Evolutionary conservation across 2,113 vertebrate genomes (phyloP).

Genomic region (Globicephala melas): DNA sequence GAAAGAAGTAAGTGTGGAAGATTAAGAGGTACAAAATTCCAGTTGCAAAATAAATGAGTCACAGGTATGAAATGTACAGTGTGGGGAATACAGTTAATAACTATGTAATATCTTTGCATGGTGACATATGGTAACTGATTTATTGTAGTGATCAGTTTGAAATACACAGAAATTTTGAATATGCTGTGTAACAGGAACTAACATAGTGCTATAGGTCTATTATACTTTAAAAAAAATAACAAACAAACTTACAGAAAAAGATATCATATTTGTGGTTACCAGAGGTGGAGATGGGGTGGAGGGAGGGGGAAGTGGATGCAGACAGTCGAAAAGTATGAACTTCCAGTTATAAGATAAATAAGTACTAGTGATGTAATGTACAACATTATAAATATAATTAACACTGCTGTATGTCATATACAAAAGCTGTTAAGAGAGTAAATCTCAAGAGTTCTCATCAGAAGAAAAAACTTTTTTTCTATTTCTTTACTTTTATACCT

Average conservation of each 20-base stretch:
- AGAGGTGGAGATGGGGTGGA: background rate
- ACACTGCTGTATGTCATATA: background rate
- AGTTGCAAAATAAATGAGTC: background rate
- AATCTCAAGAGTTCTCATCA: background rate
- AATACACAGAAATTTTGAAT: background rate
- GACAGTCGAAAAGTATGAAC: background rate
- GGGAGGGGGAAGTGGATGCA: background rate
- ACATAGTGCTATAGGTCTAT: background rate
- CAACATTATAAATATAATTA: background rate
- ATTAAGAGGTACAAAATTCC: background rate
- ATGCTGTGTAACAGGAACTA: background rate
- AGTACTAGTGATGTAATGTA: background rate
- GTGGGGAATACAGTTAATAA: background rate
- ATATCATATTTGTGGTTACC: background rate
- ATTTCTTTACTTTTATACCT: background rate
- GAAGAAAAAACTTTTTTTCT: background rate
- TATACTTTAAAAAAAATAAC: background rate
- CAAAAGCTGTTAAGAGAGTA: background rate
- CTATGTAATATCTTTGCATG: background rate
- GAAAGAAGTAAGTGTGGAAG: background rate
- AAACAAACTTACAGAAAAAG: background rate
- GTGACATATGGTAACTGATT: background rate
- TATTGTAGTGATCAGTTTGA: background rate
- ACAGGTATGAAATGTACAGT: background rate
- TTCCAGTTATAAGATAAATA: background rate